Conservation (phyloP, 2,888 invertebrate genomes). For the Metalampra italica region DNA sequence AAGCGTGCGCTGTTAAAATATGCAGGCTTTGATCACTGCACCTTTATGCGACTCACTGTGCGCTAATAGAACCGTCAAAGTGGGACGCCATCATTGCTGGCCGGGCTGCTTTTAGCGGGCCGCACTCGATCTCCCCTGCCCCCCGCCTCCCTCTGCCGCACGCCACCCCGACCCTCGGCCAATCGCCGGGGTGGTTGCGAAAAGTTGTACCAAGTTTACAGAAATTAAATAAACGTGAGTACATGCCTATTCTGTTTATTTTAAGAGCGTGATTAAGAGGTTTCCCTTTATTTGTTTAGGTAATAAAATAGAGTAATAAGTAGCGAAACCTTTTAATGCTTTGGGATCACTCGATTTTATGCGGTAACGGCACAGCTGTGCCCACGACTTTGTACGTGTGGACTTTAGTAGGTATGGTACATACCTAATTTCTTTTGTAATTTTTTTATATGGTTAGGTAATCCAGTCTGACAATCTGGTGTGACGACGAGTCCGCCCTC, state of each 20-base stretch:
- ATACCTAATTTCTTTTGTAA: too few species aligned
- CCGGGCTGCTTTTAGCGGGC: conserved; percentile 23
- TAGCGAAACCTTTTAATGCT: too few species aligned
- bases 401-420: too few species aligned
- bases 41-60: conserved; percentile 41
- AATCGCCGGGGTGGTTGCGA: background rate
- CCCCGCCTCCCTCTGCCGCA: background rate
- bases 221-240: conserved; percentile 9
- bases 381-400: too few species aligned
- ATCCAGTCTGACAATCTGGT: too few species aligned
- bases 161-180: background rate
- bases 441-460: too few species aligned
- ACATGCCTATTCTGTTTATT: conserved; percentile 12
- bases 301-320: too few species aligned
- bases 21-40: conserved; percentile 50
- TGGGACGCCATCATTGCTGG: conserved; percentile 28
- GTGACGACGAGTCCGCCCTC: too few species aligned
- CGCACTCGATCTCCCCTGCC: background rate
- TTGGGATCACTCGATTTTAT: too few species aligned
- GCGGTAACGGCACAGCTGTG: too few species aligned
- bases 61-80: conserved; percentile 43
- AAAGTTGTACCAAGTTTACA: conserved; percentile 12
- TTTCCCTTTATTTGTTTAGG: background rate
- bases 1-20: conserved; percentile 39
- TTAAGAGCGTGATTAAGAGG: conserved; percentile 2